Conservation (phyloP, 2,113 vertebrate species). For the Triplophysa rosa region DNA sequence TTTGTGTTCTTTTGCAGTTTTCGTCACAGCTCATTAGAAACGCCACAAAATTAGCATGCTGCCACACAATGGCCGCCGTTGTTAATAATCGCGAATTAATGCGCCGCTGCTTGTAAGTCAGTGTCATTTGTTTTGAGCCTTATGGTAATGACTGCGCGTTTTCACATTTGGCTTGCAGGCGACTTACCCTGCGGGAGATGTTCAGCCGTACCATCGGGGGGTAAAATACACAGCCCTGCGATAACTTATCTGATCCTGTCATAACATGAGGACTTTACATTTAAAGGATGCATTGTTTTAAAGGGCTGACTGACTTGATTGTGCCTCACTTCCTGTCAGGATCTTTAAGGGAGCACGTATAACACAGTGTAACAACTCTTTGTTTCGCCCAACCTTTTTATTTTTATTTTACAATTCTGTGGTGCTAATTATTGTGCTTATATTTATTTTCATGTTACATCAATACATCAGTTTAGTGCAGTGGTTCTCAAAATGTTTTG, state of each 20-base stretch:
- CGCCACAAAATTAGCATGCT: conserved; percentile 53
- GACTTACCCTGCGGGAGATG: conserved; percentile 10
- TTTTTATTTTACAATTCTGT: too few species aligned
- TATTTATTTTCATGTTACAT: too few species aligned
- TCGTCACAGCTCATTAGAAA: conserved; percentile 64
- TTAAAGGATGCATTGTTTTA: background rate
- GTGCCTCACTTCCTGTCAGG: background rate
- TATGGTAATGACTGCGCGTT: conserved; percentile 23
- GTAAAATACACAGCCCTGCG: conserved; percentile 25
- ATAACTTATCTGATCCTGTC: conserved; percentile 20
- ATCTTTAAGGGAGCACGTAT: background rate
- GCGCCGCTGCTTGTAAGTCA: conserved; percentile 12
- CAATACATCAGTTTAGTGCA: too few species aligned
- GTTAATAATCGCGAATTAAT: conserved; percentile 50
- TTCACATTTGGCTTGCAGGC: conserved; percentile 9
- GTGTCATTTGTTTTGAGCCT: conserved; percentile 37
- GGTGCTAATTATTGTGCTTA: too few species aligned
- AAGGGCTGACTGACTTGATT: background rate
- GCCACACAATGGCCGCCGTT: conserved; percentile 35
- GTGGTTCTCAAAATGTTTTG: too few species aligned
- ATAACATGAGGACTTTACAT: background rate
- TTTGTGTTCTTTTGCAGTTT: conserved; percentile 47
- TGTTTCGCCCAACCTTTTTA: too few species aligned
- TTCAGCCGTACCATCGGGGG: background rate
- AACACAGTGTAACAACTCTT: too few species aligned